Conservation (phyloP, 2,888 invertebrate genomes). For the Hyposoter dolosus region DNA sequence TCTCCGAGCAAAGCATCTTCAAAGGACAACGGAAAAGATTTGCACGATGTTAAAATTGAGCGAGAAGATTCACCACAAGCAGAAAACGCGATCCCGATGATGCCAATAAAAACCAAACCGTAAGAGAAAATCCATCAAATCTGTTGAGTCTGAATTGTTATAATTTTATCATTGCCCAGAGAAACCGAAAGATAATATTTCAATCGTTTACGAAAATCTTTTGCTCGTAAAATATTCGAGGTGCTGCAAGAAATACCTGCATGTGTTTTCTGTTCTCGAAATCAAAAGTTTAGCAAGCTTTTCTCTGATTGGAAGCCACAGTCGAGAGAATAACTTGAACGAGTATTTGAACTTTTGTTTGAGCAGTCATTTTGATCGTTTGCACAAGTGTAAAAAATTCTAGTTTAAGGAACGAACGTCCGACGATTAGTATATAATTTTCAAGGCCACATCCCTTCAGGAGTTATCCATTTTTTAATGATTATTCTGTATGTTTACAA, state of each 20-base stretch:
- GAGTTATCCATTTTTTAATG: background rate
- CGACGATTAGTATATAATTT: no score
- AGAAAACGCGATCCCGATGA: conserved; percentile 82
- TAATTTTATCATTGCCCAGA: background rate
- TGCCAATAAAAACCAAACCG: conserved; percentile 84
- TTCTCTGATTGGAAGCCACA: background rate
- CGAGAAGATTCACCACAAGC: conserved; percentile 82
- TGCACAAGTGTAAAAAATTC: background rate
- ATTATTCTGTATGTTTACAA: background rate
- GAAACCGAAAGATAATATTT: no score
- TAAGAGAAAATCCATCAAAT: conserved; percentile 70
- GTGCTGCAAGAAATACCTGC: no score
- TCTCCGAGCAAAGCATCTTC: conserved; percentile 80
- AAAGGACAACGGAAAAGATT: conserved; percentile 81
- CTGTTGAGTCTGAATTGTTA: background rate
- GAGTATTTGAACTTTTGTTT: background rate
- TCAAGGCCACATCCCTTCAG: background rate
- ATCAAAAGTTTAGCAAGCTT: background rate
- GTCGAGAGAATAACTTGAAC: background rate
- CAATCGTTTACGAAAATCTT: no score
- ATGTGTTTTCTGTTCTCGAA: no score
- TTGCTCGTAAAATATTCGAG: no score
- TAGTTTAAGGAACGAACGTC: background rate
- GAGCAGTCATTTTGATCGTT: background rate
- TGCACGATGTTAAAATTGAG: conserved; percentile 79